Percentiles rank a stretch among this genome's conserved stretches.
These are phyloP conservation scores for Conops quadrifasciatus DNA, from an alignment of 2,888 invertebrate genomes.

Conservation along the genomic window DNA sequence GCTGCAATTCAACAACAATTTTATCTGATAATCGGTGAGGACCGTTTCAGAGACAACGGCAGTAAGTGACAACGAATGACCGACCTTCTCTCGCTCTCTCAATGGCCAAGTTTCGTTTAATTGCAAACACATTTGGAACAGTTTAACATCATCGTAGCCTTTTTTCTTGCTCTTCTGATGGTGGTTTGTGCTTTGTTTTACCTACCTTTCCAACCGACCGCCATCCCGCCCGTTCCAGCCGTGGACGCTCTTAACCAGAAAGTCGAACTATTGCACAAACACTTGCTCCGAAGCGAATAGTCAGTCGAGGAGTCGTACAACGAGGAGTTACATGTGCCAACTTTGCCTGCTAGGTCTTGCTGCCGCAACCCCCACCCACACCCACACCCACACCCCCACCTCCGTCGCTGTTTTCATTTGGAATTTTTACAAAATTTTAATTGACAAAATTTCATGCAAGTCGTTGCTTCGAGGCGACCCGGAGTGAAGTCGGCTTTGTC, in stretches of 20 bases:
- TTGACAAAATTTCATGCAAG: slow-evolving; percentile 29
- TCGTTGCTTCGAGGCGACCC: background rate
- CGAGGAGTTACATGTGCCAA: background rate
- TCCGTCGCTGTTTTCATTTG: background rate
- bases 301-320: background rate
- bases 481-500: background rate
- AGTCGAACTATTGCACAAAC: background rate
- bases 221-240: background rate
- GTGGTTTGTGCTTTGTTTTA: background rate
- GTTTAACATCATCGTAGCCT: slow-evolving; percentile 23
- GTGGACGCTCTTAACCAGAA: background rate
- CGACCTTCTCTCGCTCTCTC: background rate
- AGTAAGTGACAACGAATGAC: slow-evolving; percentile 13
- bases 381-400: background rate
- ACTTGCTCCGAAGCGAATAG: background rate
- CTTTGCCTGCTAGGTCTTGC: too few species aligned
- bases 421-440: slow-evolving; percentile 18
- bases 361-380: background rate
- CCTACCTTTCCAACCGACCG: background rate
- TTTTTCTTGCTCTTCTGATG: background rate
- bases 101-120: slow-evolving; percentile 19
- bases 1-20: background rate
- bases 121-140: slow-evolving; percentile 31
- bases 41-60: background rate
- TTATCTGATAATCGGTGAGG: background rate